Base-by-base conservation (phyloP, 2,113 vertebrate species). In the Ptilonorhynchus violaceus region DNA sequence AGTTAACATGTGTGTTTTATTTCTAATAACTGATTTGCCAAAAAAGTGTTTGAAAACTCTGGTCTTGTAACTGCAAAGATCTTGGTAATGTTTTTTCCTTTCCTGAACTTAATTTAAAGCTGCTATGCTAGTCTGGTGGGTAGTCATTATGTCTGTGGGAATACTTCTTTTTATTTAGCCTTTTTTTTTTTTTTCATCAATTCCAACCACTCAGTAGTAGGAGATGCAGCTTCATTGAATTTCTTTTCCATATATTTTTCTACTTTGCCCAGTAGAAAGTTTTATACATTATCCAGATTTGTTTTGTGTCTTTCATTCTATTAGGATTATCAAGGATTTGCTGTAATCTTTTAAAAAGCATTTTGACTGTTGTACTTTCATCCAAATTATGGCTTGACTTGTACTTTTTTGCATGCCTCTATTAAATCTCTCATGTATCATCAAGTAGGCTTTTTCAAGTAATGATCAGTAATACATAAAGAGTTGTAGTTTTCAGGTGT, bases 21-120 rank as follows among this genome's bases (percentile, higher is more conserved):
- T 94, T 90, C 52, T 85, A 76, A 93, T 85, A 89, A 69, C 18
- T 27, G 21, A 55, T 79, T 79, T 89, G 85, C 92, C 89, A 93
- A 76, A 81, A 46, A 80, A 49, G 8, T 62, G 53, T 87, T 93
- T 88, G 41, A 81, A 89, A 76, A 41, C 46, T 69, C 23, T 12
- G 12, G 15, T 76, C 56, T 81, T 78, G 9, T 18, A 88, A 89
- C 31, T 89, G 30, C 72, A 64, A 33, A 82, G 53, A 35, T 67
- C 22, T 79, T 50, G 22, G 28, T 69, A 91, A 75, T 82, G 62
- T 41, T 72, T 93, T 91, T 91, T 92, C 87, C 44, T 76, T 85
- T 79, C 33, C 64, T 79, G n/a, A 49, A 20, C 47, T 75, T 85
- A 85, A 64, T 93, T 91, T 94, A 82, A 92, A 85, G 37, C 41